These are phyloP conservation scores for Siniperca undulata DNA, from an alignment of 2,797 vertebrate species.

Conservation along the genomic window DNA sequence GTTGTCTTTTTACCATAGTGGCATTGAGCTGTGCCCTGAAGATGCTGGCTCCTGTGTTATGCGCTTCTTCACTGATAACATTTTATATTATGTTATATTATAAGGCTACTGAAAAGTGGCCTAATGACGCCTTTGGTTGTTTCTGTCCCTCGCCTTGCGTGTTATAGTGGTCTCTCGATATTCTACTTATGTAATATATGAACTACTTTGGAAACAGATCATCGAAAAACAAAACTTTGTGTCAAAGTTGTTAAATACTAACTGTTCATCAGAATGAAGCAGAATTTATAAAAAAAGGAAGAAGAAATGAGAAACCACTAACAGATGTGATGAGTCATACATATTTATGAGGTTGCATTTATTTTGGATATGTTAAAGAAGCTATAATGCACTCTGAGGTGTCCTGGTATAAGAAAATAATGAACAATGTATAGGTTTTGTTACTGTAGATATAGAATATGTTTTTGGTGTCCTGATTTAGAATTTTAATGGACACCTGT, in stretches of 20 bases:
- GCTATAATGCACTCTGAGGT: not conserved
- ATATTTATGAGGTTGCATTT: not conserved
- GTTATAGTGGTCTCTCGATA: too few relatives aligned
- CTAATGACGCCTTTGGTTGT: too few relatives aligned
- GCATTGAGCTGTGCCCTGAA: not conserved
- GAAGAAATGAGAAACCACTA: not conserved
- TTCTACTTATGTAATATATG: too few relatives aligned
- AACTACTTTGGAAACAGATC: not conserved
- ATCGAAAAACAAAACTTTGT: too few relatives aligned
- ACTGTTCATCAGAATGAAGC: not conserved
- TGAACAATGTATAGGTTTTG: not conserved
- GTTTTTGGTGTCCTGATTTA: not conserved
- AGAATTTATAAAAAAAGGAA: not conserved
- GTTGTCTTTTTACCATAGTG: not conserved
- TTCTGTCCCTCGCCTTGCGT: too few relatives aligned
- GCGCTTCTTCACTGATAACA: too few relatives aligned
- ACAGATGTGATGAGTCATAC: not conserved
- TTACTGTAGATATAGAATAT: not conserved
- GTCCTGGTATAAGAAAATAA: not conserved
- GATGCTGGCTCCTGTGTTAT: too few relatives aligned
- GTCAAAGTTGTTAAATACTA: too few relatives aligned
- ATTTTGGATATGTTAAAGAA: not conserved
- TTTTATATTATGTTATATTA: too few relatives aligned
- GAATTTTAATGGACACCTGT: not conserved
- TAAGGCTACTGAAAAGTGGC: too few relatives aligned